Evolutionary conservation across 2,797 vertebrate genomes (phyloP).

Genomic region (Scolopax bukidnonensis): DNA sequence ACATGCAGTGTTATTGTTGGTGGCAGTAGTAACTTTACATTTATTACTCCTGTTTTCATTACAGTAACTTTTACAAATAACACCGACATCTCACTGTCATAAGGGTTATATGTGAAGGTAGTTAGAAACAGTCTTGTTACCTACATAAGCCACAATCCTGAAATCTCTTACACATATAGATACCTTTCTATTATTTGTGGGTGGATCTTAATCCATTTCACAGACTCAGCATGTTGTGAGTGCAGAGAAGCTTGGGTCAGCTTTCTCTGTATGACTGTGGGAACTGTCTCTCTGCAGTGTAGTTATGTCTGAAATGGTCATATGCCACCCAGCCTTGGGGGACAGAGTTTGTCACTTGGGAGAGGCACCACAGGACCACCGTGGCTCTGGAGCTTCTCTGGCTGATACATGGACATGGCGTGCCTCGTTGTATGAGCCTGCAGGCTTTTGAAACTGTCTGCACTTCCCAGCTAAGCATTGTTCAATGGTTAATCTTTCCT

Average conservation of each 20-base stretch:
- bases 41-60: background rate
- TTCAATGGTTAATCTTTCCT: background rate
- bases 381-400: background rate
- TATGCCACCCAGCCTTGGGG: fast-evolving
- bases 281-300: background rate
- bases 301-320: background rate
- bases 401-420: fast-evolving
- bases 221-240: background rate
- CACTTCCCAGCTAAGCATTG: background rate
- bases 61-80: background rate
- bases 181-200: background rate
- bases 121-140: background rate
- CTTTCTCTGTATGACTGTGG: background rate
- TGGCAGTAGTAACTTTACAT: background rate
- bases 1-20: background rate
- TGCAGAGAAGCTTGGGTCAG: background rate
- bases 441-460: background rate
- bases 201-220: background rate
- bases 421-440: background rate
- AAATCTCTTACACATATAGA: background rate
- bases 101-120: background rate
- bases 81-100: background rate
- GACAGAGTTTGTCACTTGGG: background rate
- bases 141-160: background rate
- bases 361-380: fast-evolving